These are phyloP conservation scores for Panonychus citri DNA, from an alignment of 1,140 invertebrate genomes.

Conservation along the genomic window DNA sequence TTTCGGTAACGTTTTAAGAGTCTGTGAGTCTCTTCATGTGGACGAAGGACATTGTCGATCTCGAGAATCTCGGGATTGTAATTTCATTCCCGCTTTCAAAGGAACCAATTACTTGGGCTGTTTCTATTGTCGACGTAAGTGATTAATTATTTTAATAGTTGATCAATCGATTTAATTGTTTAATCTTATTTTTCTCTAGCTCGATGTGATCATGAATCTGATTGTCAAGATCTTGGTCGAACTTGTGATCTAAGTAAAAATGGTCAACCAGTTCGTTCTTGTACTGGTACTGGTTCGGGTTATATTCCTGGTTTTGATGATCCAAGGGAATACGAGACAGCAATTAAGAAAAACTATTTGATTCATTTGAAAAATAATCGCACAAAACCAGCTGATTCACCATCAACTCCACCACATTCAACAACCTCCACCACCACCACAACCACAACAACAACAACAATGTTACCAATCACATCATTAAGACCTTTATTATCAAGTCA, in stretches of 20 bases:
- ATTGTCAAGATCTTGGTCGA: slow-evolving; percentile 1
- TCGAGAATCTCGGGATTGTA: neutral
- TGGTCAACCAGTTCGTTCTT: neutral
- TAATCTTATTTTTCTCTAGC: neutral
- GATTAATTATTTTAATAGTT: neutral
- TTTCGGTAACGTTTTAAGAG: neutral
- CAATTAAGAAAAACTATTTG: neutral
- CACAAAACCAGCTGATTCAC: no score
- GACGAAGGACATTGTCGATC: neutral
- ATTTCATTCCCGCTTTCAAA: neutral
- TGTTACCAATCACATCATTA: no score
- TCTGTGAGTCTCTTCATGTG: neutral
- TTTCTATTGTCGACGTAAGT: slow-evolving; percentile 1
- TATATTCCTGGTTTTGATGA: neutral
- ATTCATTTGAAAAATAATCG: neutral
- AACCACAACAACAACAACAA: no score
- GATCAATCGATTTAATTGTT: neutral
- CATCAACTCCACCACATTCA: no score
- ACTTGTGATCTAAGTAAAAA: neutral
- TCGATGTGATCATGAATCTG: neutral
- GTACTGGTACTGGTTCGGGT: neutral
- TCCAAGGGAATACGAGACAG: neutral
- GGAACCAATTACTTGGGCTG: neutral
- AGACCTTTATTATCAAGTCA: no score
- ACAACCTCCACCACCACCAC: no score